These are phyloP conservation scores for Phalanger gymnotis DNA, from an alignment of 2,797 vertebrate genomes.

Conservation along the genomic window DNA sequence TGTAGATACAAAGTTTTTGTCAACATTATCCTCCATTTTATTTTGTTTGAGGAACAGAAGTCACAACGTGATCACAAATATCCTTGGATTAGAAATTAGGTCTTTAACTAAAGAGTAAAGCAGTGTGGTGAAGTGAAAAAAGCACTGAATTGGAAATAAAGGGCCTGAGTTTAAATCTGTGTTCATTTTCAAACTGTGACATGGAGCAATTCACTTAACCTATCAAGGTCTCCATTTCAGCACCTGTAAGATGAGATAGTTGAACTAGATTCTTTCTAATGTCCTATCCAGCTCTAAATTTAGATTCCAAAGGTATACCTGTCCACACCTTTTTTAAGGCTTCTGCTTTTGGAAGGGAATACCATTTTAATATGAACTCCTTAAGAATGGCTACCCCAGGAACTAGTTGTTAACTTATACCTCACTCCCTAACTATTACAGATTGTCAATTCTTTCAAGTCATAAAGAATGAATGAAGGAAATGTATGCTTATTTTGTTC, in stretches of 20 bases:
- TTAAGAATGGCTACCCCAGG: neutral
- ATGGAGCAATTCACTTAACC: neutral
- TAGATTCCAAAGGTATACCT: neutral
- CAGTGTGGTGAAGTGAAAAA: neutral
- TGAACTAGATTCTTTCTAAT: neutral
- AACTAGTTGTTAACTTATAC: neutral
- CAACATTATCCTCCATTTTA: neutral
- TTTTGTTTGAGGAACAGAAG: neutral
- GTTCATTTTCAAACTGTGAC: neutral
- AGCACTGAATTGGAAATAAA: neutral
- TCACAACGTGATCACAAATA: neutral
- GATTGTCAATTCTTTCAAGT: neutral
- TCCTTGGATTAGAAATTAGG: neutral
- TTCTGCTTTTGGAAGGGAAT: neutral
- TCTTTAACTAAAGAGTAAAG: neutral
- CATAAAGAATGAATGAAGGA: neutral
- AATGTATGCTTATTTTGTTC: neutral
- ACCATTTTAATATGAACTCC: neutral
- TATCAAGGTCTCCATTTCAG: neutral
- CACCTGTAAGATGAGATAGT: neutral
- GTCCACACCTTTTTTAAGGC: neutral
- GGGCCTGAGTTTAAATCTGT: neutral
- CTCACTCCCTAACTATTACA: neutral
- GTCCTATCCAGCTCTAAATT: neutral
- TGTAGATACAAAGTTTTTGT: neutral